phyloP scores from a whole-genome alignment of 1,140 invertebrate species.

The Arctopsyche grandis region DNA sequence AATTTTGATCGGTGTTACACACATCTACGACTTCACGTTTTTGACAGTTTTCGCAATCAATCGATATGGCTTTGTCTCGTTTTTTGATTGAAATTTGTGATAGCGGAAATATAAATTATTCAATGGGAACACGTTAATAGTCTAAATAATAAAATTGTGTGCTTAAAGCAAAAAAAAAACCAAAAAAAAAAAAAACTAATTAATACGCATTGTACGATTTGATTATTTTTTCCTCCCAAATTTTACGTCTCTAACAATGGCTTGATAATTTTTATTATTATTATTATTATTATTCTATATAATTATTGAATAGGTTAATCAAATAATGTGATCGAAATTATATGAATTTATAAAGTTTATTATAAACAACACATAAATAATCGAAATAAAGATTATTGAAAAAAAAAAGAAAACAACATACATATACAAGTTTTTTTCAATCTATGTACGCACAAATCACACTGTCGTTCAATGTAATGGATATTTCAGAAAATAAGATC shows the following conservation, averaged over 20 bases:
- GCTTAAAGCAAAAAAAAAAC: no score
- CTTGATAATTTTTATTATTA: conserved; percentile 37
- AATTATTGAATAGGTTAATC: conserved; percentile 41
- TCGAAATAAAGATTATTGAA: conserved; percentile 40
- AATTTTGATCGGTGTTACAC: no score
- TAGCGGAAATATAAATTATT: no score
- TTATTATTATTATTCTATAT: neutral
- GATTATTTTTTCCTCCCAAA: neutral
- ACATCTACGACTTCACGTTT: no score
- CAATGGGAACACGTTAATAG: no score
- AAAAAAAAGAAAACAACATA: conserved; percentile 12
- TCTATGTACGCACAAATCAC: neutral
- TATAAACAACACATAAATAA: conserved; percentile 44
- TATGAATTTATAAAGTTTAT: conserved; percentile 39
- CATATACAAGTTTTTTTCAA: neutral
- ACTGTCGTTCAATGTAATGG: neutral
- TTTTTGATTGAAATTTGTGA: no score
- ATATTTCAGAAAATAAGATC: conserved; percentile 36
- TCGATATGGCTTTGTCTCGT: no score
- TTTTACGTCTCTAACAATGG: conserved; percentile 20
- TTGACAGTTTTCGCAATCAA: no score
- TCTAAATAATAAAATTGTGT: no score
- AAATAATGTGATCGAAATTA: conserved; percentile 51
- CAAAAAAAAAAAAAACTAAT: no score
- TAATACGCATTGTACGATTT: neutral